Evolutionary conservation across 2,797 vertebrate genomes (phyloP).

Genomic region (Gorsachius magnificus): DNA sequence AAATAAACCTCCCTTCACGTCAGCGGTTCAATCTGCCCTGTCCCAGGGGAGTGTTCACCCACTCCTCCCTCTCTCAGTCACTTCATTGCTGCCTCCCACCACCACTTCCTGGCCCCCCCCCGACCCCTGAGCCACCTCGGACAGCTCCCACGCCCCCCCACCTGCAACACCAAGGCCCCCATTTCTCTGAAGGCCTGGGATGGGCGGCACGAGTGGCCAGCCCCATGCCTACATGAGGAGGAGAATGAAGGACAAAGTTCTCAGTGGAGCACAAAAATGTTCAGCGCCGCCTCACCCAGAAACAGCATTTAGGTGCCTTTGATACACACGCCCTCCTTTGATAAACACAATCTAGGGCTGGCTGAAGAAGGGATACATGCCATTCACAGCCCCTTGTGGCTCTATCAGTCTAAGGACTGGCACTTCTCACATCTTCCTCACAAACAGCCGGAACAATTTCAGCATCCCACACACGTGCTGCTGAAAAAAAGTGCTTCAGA

Average conservation of each 20-base stretch:
- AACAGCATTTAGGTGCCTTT: not conserved
- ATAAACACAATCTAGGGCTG: too few species aligned
- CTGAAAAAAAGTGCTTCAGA: not conserved
- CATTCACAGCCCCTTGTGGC: not conserved
- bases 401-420: accelerated
- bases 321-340: too few species aligned
- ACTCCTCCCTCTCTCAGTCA: accelerated
- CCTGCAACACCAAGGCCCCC: too few species aligned
- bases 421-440: not conserved
- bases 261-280: not conserved
- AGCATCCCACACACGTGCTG: accelerated
- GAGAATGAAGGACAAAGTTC: too few species aligned
- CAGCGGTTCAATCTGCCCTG: too few species aligned
- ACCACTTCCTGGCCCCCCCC: accelerated
- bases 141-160: not conserved
- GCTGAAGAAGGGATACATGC: not conserved
- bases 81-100: too few species aligned
- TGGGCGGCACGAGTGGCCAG: too few species aligned
- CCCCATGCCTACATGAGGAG: too few species aligned
- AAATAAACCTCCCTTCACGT: not conserved
- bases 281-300: not conserved
- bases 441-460: not conserved
- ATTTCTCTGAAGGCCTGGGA: too few species aligned
- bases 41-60: too few species aligned
- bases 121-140: not conserved